Conservation (phyloP, 30 jellyfish, hydroid and myxozoan genomes). For the Hydractinia echinata region DNA sequence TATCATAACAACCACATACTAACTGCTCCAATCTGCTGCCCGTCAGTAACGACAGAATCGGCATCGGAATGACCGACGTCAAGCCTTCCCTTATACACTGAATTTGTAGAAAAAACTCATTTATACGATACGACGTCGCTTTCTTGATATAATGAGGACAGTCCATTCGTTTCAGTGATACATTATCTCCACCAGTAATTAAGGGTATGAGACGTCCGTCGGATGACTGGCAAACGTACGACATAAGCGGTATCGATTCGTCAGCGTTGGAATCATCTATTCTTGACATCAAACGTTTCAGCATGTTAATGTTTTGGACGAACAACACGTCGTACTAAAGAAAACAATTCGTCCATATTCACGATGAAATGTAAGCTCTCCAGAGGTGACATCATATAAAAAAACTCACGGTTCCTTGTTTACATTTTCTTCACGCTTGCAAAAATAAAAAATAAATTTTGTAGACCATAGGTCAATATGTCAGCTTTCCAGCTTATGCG, state of each 20-base stretch:
- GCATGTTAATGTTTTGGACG: conserved; percentile 43
- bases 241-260: conserved; percentile 67
- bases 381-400: too few relatives aligned
- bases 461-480: too few relatives aligned
- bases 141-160: conserved; percentile 56
- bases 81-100: conserved; percentile 71
- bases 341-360: too few relatives aligned
- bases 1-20: conserved; percentile 76
- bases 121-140: conserved; percentile 62
- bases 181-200: conserved; percentile 77
- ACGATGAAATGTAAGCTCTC: too few relatives aligned
- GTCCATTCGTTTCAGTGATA: conserved; percentile 50
- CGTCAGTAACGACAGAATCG: conserved; percentile 71
- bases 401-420: too few relatives aligned
- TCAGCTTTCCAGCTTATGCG: too few relatives aligned
- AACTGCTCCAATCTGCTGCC: conserved; percentile 62
- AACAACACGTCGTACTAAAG: conserved; percentile 65
- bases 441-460: too few relatives aligned
- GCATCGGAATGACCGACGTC: conserved; percentile 67
- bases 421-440: too few relatives aligned
- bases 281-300: background rate
- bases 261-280: conserved; percentile 1
- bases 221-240: conserved; percentile 83
- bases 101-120: conserved; percentile 59
- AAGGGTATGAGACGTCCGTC: conserved; percentile 76